phyloP scores from a whole-genome alignment of 2,113 vertebrate genomes.

The Equus przewalskii region DNA sequence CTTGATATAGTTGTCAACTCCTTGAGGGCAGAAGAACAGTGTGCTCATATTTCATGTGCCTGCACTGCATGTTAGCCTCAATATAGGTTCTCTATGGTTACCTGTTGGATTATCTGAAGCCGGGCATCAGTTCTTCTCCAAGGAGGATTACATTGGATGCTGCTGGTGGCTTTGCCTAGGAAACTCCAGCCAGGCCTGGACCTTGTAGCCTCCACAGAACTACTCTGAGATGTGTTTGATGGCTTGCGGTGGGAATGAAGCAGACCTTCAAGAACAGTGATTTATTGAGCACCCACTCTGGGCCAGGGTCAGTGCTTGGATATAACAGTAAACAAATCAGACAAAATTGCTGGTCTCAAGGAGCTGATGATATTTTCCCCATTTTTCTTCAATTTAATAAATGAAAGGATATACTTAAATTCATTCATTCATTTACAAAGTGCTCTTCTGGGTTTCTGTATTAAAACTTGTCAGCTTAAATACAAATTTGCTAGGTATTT shows the following conservation, averaged over 20 bases:
- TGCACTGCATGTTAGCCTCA: neutral
- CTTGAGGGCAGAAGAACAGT: neutral
- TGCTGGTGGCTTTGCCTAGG: neutral
- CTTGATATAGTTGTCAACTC: neutral
- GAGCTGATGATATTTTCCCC: neutral
- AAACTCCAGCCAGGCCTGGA: neutral
- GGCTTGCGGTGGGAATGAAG: neutral
- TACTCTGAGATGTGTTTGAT: too few relatives aligned
- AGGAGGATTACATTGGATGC: too few relatives aligned
- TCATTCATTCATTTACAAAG: neutral
- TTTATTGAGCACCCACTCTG: neutral
- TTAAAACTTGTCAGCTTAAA: neutral
- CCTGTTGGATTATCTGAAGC: neutral
- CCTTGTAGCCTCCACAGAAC: neutral
- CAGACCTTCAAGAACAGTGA: neutral
- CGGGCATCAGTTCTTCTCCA: neutral
- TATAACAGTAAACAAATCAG: neutral
- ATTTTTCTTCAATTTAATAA: neutral
- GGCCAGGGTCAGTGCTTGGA: neutral
- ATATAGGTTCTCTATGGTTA: neutral
- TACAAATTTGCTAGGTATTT: too few relatives aligned
- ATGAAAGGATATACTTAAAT: neutral
- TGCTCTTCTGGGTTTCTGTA: neutral
- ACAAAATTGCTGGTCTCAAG: neutral
- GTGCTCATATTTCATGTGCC: accelerated